Conservation (phyloP, 2,888 invertebrate species). For the Ganaspis brasiliensis region DNA sequence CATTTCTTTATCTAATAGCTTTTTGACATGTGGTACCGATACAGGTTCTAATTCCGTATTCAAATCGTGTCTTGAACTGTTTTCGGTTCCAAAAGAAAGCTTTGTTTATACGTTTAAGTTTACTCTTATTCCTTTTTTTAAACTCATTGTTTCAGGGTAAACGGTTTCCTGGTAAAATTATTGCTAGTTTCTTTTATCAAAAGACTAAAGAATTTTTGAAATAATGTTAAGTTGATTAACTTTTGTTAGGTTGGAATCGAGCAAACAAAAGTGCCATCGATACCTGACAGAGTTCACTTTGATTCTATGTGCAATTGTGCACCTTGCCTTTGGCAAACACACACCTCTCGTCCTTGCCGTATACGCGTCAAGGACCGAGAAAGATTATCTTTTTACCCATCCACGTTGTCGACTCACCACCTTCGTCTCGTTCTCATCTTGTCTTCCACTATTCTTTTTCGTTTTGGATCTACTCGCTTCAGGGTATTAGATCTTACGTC, state of each 20-base stretch:
- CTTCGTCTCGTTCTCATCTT: slow-evolving; percentile 3
- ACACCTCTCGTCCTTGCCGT: slow-evolving; percentile 16
- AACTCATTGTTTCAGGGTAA: neutral
- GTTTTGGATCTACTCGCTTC: slow-evolving; percentile 26
- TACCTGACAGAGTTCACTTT: slow-evolving; percentile 42
- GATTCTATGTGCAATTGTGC: slow-evolving; percentile 37
- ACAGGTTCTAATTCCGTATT: too few relatives aligned
- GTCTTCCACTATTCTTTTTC: slow-evolving; percentile 18
- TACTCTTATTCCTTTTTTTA: neutral
- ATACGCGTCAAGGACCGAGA: slow-evolving; percentile 29
- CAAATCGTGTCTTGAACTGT: too few relatives aligned
- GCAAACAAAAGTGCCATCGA: slow-evolving; percentile 53
- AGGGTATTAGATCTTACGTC: slow-evolving; percentile 37
- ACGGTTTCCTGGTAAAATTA: neutral
- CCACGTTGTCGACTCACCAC: slow-evolving; percentile 16
- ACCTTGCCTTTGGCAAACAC: slow-evolving; percentile 37
- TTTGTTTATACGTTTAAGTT: too few relatives aligned
- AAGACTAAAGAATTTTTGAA: slow-evolving; percentile 24
- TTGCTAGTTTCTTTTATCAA: neutral
- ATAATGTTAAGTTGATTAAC: slow-evolving; percentile 9
- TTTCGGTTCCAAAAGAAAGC: too few relatives aligned
- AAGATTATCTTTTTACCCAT: slow-evolving; percentile 38
- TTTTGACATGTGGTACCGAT: too few relatives aligned
- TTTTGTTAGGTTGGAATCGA: slow-evolving; percentile 21
- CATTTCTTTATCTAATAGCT: too few relatives aligned